Evolutionary conservation across 2,888 invertebrate genomes (phyloP).

Genomic region (Clepsis dumicolana): DNA sequence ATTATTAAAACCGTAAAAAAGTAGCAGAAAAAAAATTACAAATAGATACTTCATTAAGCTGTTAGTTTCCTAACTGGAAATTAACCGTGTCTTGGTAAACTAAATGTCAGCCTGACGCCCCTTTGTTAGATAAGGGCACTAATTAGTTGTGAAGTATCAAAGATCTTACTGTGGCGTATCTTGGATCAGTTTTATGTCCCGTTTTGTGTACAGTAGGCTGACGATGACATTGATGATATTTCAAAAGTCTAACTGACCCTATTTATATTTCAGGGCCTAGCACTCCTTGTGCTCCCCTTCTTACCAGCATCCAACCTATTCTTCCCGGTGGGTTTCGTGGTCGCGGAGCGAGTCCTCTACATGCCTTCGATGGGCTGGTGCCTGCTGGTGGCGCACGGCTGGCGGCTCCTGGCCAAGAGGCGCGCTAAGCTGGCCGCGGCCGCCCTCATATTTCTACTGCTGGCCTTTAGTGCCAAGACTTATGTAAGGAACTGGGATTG

Average conservation of each 20-base stretch:
- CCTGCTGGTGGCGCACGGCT: constrained; percentile 95
- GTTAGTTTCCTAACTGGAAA: too few species aligned
- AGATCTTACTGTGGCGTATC: too few species aligned
- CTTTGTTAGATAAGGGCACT: too few species aligned
- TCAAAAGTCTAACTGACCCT: neutral
- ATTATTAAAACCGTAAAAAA: too few species aligned
- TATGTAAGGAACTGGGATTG: constrained; percentile 96
- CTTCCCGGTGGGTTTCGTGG: constrained; percentile 99
- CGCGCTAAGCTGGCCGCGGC: constrained; percentile 89
- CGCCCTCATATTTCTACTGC: constrained; percentile 89
- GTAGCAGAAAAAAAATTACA: too few species aligned
- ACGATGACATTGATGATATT: neutral
- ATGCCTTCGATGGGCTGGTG: constrained; percentile 99
- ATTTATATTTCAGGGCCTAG: constrained; percentile 89
- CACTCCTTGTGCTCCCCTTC: constrained; percentile 95
- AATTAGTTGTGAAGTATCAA: too few species aligned
- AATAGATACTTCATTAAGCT: too few species aligned
- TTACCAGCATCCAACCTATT: constrained; percentile 98
- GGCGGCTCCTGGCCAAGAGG: constrained; percentile 89
- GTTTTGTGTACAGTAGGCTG: too few species aligned
- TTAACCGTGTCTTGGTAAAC: too few species aligned
- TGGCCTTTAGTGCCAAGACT: constrained; percentile 94
- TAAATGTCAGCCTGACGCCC: too few species aligned
- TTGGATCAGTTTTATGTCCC: too few species aligned
- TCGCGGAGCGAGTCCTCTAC: constrained; percentile 97